Base-by-base conservation (phyloP, 2,888 invertebrate species). In the Caenorhabditis panamensis region DNA sequence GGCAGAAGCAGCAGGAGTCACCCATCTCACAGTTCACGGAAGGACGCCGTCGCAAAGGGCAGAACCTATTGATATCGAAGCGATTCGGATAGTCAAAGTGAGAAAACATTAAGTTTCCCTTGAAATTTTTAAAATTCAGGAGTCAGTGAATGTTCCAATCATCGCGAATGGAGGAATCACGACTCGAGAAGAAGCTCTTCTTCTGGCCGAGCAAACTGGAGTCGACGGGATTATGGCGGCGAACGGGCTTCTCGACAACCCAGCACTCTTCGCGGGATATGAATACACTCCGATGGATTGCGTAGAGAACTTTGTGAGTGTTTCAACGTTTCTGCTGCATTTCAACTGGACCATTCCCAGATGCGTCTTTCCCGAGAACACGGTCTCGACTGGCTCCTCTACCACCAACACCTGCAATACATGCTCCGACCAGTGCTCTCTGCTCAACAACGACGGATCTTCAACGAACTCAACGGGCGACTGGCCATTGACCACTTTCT, bases 341-440 rank as follows among this genome's bases (percentile, higher is more conserved):
- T 18, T 49, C 31, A 31, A 6, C 16, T 20, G 49, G 31, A 31
- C 9, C 9, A 2, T 68, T 76, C 79, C 28, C 59, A 84, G 85
- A 73, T 85, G 61, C 64, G 62, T 1, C 67, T 85, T 1, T 91
- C 93, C 76, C 90, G 93, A 53, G 93, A 93, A 26, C 92, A 92
- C 82, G 94, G 95, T 71, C 94, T 95, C 71, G 93, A 94, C 63
- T 97, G 95, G 91, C 94, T 95, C 85, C 94, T 94, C 90, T 96
- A 97, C 90, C 98, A 98, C 92, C 96, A 97, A 91, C 98, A 98
- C 92, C 93, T 98, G 82, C 95, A 96, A 63, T 96, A 96, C 91
- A 98, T 98, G 98, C 93, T 96, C 89, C 96, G 96, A 89, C 95
- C 94, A 91, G 91, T 95, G 47, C 92, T 97, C 86, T 93, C 94